Percentiles rank a stretch among this genome's conserved stretches.
Conservation (phyloP, 2,797 vertebrate species). For the Crenichthys baileyi region DNA sequence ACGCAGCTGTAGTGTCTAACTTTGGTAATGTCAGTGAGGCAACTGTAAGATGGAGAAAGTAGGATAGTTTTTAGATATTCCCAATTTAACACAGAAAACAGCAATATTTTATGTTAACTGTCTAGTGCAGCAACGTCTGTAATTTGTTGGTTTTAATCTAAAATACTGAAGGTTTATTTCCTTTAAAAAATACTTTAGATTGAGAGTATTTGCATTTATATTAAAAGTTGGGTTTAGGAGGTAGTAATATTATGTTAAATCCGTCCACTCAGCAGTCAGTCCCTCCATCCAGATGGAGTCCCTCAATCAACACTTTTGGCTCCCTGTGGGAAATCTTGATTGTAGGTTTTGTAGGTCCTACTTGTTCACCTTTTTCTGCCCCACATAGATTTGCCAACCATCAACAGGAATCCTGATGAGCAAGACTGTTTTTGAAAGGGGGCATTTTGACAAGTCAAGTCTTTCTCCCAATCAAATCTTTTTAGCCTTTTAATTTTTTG, state of each 20-base stretch:
- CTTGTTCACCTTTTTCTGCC: neutral
- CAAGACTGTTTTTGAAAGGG: neutral
- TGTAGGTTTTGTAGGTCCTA: neutral
- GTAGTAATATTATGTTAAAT: neutral
- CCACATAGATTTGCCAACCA: neutral
- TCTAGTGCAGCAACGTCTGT: too few species aligned
- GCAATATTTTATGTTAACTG: too few species aligned
- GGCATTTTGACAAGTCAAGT: neutral
- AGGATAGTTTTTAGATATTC: neutral
- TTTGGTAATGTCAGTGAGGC: neutral
- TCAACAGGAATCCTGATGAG: too few species aligned
- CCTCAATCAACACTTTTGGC: neutral
- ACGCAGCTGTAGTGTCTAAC: constrained; percentile 3
- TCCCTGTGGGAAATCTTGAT: neutral
- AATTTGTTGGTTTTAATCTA: neutral
- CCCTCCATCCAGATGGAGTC: neutral
- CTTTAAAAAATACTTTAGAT: neutral
- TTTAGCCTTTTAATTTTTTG: neutral
- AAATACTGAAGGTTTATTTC: neutral
- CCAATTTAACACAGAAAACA: neutral
- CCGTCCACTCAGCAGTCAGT: neutral
- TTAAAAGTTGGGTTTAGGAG: neutral
- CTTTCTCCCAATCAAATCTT: neutral
- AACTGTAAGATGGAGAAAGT: neutral
- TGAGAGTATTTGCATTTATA: neutral